phyloP scores from a whole-genome alignment of 2,113 vertebrate species.

The Scopus umbretta region DNA sequence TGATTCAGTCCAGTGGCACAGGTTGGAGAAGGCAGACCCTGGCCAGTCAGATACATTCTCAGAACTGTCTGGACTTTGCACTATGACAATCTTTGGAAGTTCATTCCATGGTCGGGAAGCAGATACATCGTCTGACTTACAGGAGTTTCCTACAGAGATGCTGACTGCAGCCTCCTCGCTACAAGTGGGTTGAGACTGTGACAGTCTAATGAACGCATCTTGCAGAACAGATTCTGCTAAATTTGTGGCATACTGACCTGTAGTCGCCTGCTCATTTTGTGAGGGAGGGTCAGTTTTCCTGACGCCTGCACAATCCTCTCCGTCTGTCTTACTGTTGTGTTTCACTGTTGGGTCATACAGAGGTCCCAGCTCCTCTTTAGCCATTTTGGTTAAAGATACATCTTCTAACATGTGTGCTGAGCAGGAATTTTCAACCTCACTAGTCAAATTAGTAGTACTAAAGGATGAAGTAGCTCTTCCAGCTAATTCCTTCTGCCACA shows the following conservation, averaged over 20 bases:
- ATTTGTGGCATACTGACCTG: conserved; percentile 90
- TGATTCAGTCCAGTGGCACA: conserved; percentile 57
- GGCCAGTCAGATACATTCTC: conserved; percentile 80
- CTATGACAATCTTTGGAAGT: conserved; percentile 94
- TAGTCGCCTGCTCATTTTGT: conserved; percentile 57
- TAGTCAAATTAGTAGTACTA: neutral
- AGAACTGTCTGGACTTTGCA: conserved; percentile 91
- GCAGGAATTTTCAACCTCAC: neutral
- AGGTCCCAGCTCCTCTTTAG: conserved; percentile 14
- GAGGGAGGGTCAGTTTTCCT: neutral
- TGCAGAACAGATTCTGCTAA: conserved; percentile 93
- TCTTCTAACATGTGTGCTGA: neutral
- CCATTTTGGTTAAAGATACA: conserved; percentile 5
- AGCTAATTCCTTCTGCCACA: neutral
- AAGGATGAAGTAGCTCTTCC: neutral
- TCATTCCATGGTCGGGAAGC: conserved; percentile 80
- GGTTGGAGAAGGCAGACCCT: conserved; percentile 60
- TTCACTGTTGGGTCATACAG: neutral
- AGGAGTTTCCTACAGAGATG: conserved; percentile 62
- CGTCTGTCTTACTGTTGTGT: neutral
- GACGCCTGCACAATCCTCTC: neutral
- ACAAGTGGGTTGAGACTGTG: conserved; percentile 81
- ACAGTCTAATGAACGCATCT: conserved; percentile 91
- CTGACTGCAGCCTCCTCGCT: conserved; percentile 76
- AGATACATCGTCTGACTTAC: conserved; percentile 53